Percentiles rank a stretch among this genome's conserved stretches.
Conservation (phyloP, 2,113 vertebrate species). For the Rhynchomys soricoides region DNA sequence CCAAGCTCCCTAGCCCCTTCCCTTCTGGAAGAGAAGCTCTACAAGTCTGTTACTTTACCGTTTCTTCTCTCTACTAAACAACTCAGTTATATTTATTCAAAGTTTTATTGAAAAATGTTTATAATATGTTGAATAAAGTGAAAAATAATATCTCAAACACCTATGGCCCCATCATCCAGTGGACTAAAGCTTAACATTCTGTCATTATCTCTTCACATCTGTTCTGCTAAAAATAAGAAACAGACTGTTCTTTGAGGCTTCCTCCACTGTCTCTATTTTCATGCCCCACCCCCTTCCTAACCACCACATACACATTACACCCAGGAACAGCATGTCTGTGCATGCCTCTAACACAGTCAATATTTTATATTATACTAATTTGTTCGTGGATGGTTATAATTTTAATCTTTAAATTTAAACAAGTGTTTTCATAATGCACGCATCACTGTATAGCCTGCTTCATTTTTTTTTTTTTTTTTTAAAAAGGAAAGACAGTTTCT, state of each 20-base stretch:
- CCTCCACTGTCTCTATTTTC: not conserved
- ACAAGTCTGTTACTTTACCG: not conserved
- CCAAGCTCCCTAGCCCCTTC: not conserved
- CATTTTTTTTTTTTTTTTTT: not conserved
- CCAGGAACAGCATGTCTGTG: not conserved
- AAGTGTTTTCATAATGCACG: not conserved
- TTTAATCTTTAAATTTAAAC: not conserved
- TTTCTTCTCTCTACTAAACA: not conserved
- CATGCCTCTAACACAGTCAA: not conserved
- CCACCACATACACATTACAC: not conserved
- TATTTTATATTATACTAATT: not conserved
- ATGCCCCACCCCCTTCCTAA: not conserved
- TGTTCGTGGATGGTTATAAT: not conserved
- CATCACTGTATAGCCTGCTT: not conserved
- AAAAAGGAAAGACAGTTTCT: not conserved
- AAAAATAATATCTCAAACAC: constrained; percentile 33
- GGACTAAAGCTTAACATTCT: constrained; percentile 43
- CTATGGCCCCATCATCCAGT: not conserved
- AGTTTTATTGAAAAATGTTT: constrained; percentile 33
- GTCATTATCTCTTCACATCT: not conserved
- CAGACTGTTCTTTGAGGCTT: not conserved
- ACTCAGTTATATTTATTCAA: constrained; percentile 25
- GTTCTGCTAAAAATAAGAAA: constrained; percentile 15
- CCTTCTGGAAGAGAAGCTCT: not conserved
- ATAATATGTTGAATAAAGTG: not conserved